Percentiles rank a stretch among this genome's conserved stretches.
Evolutionary conservation across 37 sponge, comb jelly and placozoan genomes (phyloP).

Genomic region (Eunapius fragilis): DNA sequence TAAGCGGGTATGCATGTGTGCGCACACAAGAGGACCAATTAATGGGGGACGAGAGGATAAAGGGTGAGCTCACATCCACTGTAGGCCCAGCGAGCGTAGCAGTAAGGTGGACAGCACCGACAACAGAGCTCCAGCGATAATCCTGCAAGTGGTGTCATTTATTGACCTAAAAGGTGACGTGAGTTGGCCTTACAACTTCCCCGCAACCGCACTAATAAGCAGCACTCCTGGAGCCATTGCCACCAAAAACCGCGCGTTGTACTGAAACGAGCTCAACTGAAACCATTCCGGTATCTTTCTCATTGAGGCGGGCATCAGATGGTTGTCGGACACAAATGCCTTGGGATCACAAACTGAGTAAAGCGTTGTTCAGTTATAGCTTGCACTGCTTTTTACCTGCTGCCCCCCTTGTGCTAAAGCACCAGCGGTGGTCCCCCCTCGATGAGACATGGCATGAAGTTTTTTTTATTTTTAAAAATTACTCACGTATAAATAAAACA

Average conservation of each 20-base stretch:
- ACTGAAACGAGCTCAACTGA: slow-evolving; percentile 44
- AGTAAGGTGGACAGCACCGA: slow-evolving; percentile 19
- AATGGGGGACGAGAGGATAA: too few species aligned
- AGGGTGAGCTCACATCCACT: slow-evolving; percentile 21
- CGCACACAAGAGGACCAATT: too few species aligned
- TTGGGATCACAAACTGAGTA: too few species aligned
- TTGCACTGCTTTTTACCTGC: too few species aligned
- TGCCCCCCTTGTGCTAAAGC: neutral
- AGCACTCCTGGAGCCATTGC: slow-evolving; percentile 58
- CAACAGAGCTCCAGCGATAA: neutral
- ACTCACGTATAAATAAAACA: neutral
- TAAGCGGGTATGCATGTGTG: too few species aligned
- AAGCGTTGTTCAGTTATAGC: too few species aligned
- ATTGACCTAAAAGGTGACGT: neutral
- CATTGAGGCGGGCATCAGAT: slow-evolving; percentile 39
- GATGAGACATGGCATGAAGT: neutral
- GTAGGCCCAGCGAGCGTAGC: neutral
- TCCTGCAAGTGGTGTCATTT: neutral
- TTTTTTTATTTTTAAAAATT: neutral
- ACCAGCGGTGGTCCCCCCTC: neutral
- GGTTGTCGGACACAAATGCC: slow-evolving; percentile 7
- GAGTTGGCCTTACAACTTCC: slow-evolving; percentile 41
- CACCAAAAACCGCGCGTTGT: slow-evolving; percentile 49
- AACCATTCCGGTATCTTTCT: slow-evolving; percentile 57
- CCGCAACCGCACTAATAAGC: slow-evolving; percentile 49